Evolutionary conservation across 1,140 invertebrate genomes (phyloP).

Genomic region (Calliopsis andreniformis): DNA sequence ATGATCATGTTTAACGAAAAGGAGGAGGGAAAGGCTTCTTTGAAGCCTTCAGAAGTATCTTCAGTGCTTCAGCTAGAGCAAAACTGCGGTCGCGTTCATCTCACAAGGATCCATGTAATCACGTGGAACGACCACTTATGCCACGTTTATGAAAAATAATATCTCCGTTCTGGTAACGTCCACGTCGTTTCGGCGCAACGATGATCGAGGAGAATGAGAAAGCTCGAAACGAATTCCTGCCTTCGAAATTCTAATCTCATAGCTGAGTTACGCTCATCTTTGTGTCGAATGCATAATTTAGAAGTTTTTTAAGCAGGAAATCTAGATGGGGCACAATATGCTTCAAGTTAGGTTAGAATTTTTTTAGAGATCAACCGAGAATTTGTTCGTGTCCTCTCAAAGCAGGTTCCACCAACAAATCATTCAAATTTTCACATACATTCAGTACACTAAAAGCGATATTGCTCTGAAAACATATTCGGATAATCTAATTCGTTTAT

Average conservation of each 20-base stretch:
- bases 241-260: constrained; percentile 22
- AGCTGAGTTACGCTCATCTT: not conserved
- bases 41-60: constrained; percentile 14
- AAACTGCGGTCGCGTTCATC: constrained; percentile 46
- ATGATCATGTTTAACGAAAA: not conserved
- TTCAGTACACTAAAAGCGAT: too few relatives aligned
- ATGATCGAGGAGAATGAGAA: constrained; percentile 44
- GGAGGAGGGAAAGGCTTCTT: not conserved
- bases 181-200: constrained; percentile 11
- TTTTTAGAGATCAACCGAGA: not conserved
- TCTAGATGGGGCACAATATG: not conserved
- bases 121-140: constrained; percentile 63
- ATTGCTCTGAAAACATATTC: too few relatives aligned
- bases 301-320: not conserved
- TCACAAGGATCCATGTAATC: constrained; percentile 65
- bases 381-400: not conserved
- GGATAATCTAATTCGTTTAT: too few relatives aligned
- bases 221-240: constrained; percentile 16
- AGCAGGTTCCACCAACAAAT: not conserved
- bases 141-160: constrained; percentile 72
- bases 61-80: constrained; percentile 31
- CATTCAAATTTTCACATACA: too few relatives aligned
- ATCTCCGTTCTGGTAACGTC: constrained; percentile 34
- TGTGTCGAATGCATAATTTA: constrained; percentile 35
- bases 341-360: not conserved